phyloP scores from a whole-genome alignment of 1,140 invertebrate species.

The Diprion similis region DNA sequence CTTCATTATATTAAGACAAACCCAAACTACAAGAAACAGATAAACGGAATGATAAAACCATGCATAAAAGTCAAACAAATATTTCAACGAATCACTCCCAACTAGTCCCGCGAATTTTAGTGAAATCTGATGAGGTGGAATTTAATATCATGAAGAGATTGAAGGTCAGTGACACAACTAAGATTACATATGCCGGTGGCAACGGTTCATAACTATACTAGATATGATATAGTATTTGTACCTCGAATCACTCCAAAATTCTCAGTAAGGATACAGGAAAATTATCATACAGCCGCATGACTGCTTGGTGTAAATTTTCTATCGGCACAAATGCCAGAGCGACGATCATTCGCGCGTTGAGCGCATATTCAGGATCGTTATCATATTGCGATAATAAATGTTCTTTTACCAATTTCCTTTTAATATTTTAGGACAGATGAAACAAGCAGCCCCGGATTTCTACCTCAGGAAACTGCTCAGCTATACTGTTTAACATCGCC shows the following conservation, averaged over 20 bases:
- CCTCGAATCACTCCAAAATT: conserved; percentile 18
- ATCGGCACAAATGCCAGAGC: conserved; percentile 11
- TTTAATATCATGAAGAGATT: too few species aligned
- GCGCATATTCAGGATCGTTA: conserved; percentile 7
- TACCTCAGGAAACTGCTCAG: not conserved
- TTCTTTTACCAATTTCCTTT: not conserved
- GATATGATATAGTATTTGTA: not conserved
- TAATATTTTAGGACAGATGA: conserved; percentile 14
- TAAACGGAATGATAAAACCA: too few species aligned
- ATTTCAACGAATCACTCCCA: too few species aligned
- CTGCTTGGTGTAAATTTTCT: not conserved
- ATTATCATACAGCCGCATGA: not conserved
- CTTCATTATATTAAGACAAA: too few species aligned
- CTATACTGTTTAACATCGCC: not conserved
- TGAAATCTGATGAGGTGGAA: too few species aligned
- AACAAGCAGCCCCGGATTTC: conserved; percentile 18
- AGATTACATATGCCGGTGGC: too few species aligned
- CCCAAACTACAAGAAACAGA: too few species aligned
- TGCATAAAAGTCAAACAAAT: too few species aligned
- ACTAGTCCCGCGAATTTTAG: too few species aligned
- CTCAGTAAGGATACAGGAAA: conserved; percentile 1
- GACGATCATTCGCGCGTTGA: conserved; percentile 13
- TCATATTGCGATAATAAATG: conserved; percentile 6
- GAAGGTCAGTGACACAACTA: too few species aligned
- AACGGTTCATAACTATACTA: too few species aligned